Base-by-base conservation (phyloP, 2,113 vertebrate genomes). In the human (Homo sapiens) region DNA sequence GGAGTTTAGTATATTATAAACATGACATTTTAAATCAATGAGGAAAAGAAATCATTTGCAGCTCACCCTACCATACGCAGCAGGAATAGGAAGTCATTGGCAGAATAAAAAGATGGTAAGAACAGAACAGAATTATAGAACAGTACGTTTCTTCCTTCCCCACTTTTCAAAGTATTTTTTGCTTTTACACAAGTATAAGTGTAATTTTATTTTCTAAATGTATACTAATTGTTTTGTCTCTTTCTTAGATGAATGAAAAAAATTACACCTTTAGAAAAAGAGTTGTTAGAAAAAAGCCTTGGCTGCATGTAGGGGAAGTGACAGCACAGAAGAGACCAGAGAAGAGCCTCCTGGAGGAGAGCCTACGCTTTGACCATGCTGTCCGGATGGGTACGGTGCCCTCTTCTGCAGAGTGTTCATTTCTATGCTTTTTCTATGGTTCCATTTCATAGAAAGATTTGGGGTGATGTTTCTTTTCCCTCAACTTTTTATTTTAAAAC, bases 281-380 rank as follows among this genome's bases (percentile, higher is more conserved):
- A 99, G 0, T 97, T 99, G 87, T 97, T 99, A 89, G 98, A 12
- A 48, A 48, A 48, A 48, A 48, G 10, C 48, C 48, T 48, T 48
- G 2, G 99, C 99, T 99, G 98, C 98, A 99, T 50, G 45, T 99
- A 2, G 99, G 99, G 96, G 99, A 99, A 97, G 99, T 99, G 96
- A 99, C 98, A 0, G 99, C 98, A 0, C 99, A 99, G 87, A 99
- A 99, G 17, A 99, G 99, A 7, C 99, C 99, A 0, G 99, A 99
- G 97, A 99, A 99, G 98, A 99, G 99, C 48, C 48, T 12, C 48
- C 48, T 48, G 48, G 48, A 48, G 48, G 48, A 48, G 48, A 48
- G 9, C 48, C 48, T 48, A 11, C 11, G 0, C 48, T 48, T 10
- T 48, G 48, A 48, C 48, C 48, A 48, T 48, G 48, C 48, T 48